A percentile compares a stretch with the other conserved stretches of the same genome.
These are phyloP conservation scores for Eupeodes latifasciatus DNA, from an alignment of 2,888 invertebrate genomes.

Conservation along the genomic window DNA sequence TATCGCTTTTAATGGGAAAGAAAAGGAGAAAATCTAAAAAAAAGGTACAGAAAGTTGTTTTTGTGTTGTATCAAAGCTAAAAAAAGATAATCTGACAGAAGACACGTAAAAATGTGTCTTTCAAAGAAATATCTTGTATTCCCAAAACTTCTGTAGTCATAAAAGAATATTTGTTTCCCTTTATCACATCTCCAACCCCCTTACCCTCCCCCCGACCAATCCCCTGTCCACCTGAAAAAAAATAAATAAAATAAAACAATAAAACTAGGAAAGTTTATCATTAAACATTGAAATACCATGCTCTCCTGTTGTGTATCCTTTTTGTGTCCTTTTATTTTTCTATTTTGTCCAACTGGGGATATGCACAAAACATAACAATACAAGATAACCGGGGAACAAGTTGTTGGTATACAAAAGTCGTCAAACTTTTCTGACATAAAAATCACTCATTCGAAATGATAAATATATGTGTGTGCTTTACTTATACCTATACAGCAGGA, in stretches of 20 bases:
- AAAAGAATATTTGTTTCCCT: neutral
- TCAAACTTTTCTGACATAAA: slow-evolving; percentile 74
- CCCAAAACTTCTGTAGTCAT: neutral
- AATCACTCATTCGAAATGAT: slow-evolving; percentile 75
- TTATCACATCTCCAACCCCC: neutral
- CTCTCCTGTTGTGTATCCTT: slow-evolving; percentile 49
- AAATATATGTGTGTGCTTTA: slow-evolving; percentile 50
- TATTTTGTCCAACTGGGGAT: slow-evolving; percentile 15
- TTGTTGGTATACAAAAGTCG: slow-evolving; percentile 43
- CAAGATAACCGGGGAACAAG: slow-evolving; percentile 15
- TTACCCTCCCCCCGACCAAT: neutral
- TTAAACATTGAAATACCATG: slow-evolving; percentile 70
- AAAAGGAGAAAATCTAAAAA: too few species aligned
- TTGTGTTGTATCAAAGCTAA: neutral
- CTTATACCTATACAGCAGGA: neutral
- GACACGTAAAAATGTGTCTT: slow-evolving; percentile 1
- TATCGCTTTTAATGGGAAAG: too few species aligned
- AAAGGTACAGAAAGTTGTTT: too few species aligned
- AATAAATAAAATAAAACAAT: slow-evolving; percentile 51
- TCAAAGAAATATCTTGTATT: neutral
- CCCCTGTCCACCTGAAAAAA: neutral
- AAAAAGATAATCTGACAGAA: neutral
- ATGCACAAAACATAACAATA: slow-evolving; percentile 53
- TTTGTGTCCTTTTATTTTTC: neutral
- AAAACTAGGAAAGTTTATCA: slow-evolving; percentile 63